A percentile compares a stretch with the other conserved stretches of the same genome.
Conservation (phyloP, 2,888 invertebrate species). For the Xylocampa areola region DNA sequence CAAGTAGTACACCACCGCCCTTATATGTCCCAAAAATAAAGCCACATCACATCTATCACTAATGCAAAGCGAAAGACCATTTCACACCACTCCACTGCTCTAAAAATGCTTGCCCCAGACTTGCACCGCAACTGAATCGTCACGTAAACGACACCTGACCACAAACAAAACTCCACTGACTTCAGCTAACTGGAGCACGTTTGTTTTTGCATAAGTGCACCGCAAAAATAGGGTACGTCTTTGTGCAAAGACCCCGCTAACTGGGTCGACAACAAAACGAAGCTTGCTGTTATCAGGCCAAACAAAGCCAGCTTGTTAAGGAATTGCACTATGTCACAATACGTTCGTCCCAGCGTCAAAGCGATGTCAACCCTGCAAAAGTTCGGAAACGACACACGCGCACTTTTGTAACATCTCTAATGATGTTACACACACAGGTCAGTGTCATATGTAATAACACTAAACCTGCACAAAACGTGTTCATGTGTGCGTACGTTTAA, state of each 20-base stretch:
- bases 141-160: conserved; percentile 55
- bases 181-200: conserved; percentile 64
- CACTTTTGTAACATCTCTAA: conserved; percentile 9
- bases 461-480: not conserved
- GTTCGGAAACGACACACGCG: conserved; percentile 4
- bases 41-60: not conserved
- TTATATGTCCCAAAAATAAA: conserved; percentile 16
- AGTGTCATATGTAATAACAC: not conserved
- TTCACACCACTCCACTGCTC: conserved; percentile 37
- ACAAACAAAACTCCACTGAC: conserved; percentile 44
- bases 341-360: conserved; percentile 11
- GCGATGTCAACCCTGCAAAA: conserved; percentile 20
- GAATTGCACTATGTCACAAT: conserved; percentile 47
- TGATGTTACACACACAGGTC: not conserved
- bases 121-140: conserved; percentile 38
- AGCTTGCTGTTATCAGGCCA: conserved; percentile 68
- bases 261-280: conserved; percentile 66
- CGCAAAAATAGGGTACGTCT: conserved; percentile 65
- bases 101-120: conserved; percentile 46
- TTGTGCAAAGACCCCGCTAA: conserved; percentile 58
- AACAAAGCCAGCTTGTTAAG: conserved; percentile 65
- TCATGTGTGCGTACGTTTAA: conserved; percentile 3
- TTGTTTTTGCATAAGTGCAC: conserved; percentile 69
- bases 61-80: conserved; percentile 42
- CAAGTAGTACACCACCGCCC: conserved; percentile 17